A percentile compares a stretch with the other conserved stretches of the same genome.
These are phyloP conservation scores for Corydoras maculifer DNA, from an alignment of 2,113 vertebrate genomes.

Conservation along the genomic window DNA sequence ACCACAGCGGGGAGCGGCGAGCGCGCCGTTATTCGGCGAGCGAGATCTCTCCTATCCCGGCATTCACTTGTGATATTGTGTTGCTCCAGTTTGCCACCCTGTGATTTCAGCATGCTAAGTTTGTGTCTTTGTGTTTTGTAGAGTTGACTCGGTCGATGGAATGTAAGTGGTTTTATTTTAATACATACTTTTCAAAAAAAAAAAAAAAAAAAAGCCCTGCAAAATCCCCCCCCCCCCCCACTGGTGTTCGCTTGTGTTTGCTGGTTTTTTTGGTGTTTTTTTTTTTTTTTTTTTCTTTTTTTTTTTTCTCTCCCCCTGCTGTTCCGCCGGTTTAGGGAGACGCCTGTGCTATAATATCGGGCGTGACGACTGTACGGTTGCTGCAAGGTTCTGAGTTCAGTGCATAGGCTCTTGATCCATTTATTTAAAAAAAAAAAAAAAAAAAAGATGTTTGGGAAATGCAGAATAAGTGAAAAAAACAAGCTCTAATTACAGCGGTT, in stretches of 20 bases:
- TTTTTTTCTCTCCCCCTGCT: background rate
- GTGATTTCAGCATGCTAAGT: constrained; percentile 76
- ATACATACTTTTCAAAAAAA: background rate
- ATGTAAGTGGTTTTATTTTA: constrained; percentile 75
- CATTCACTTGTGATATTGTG: background rate
- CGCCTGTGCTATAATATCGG: too few species aligned
- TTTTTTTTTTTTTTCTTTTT: too few species aligned
- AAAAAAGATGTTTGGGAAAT: too few species aligned
- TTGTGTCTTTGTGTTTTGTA: constrained; percentile 81
- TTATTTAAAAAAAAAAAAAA: too few species aligned
- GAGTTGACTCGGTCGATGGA: constrained; percentile 88
- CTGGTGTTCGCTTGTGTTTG: constrained; percentile 31
- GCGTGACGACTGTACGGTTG: too few species aligned
- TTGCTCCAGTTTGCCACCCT: background rate
- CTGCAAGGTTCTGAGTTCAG: too few species aligned
- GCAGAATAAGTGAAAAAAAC: too few species aligned
- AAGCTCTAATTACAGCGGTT: too few species aligned
- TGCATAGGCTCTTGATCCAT: too few species aligned
- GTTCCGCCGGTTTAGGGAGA: constrained; percentile 16
- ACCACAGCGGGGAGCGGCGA: constrained; percentile 7
- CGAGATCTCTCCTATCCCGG: too few species aligned
- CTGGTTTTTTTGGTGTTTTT: background rate
- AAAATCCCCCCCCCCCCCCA: constrained; percentile 1
- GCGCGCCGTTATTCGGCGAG: background rate
- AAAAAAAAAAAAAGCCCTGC: background rate